Percentiles rank a stretch among this genome's conserved stretches.
Evolutionary conservation across 2,888 invertebrate genomes (phyloP).

Genomic region (Chrysolina americana): DNA sequence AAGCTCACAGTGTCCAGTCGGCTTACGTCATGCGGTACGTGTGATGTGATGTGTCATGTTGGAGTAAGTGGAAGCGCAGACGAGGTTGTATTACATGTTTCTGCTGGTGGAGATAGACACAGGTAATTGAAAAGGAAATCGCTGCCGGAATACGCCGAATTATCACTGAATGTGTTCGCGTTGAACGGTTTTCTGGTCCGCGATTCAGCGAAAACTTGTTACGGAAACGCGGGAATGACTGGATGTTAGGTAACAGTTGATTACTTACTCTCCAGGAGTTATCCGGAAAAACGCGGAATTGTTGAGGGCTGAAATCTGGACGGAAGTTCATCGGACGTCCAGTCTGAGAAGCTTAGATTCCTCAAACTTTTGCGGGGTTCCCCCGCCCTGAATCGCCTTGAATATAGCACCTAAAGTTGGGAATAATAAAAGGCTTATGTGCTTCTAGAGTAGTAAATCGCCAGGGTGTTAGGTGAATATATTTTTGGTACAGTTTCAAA

Average conservation of each 20-base stretch:
- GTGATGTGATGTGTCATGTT: conserved; percentile 32
- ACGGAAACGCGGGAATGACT: background rate
- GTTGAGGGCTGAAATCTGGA: too few species aligned
- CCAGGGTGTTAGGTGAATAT: too few species aligned
- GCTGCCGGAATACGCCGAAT: background rate
- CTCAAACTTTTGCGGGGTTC: too few species aligned
- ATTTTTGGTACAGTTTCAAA: too few species aligned
- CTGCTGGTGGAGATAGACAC: conserved; percentile 20
- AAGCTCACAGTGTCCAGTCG: conserved; percentile 61
- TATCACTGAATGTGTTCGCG: background rate
- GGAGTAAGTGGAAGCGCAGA: conserved; percentile 23
- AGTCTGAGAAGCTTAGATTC: too few species aligned
- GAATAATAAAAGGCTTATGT: too few species aligned
- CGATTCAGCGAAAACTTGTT: background rate
- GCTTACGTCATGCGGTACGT: conserved; percentile 50
- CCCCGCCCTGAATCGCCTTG: too few species aligned
- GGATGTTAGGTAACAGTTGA: background rate
- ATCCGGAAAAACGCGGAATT: too few species aligned
- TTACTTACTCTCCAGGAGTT: background rate
- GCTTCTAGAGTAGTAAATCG: too few species aligned
- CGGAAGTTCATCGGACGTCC: too few species aligned
- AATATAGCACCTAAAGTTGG: too few species aligned
- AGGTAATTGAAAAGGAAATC: conserved; percentile 20
- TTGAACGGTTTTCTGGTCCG: background rate
- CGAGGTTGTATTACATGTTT: conserved; percentile 28